Conservation (phyloP, 2,888 invertebrate genomes). For the Drosophila paranaensis region DNA sequence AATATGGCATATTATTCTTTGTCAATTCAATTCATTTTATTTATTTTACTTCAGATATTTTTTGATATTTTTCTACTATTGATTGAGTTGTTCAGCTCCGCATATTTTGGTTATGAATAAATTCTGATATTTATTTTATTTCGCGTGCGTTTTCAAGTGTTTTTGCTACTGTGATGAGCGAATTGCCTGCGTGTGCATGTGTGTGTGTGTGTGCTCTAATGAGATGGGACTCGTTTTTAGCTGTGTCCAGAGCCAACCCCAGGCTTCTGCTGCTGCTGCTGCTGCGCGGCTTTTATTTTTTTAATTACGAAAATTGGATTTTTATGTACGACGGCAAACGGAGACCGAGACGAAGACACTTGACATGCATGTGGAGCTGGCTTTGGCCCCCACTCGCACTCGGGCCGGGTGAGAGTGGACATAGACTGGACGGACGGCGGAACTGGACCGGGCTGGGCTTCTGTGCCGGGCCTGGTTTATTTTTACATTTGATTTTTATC, state of each 20-base stretch:
- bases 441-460: constrained; percentile 3
- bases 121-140: constrained; percentile 35
- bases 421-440: constrained; percentile 27
- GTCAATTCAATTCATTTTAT: constrained; percentile 51
- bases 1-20: background rate
- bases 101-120: constrained; percentile 34
- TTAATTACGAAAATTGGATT: constrained; percentile 81
- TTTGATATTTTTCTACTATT: constrained; percentile 12
- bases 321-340: constrained; percentile 63
- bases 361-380: constrained; percentile 72
- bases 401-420: constrained; percentile 25
- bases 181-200: constrained; percentile 1
- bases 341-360: constrained; percentile 62
- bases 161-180: constrained; percentile 64
- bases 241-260: constrained; percentile 45
- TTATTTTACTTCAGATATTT: constrained; percentile 41
- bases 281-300: constrained; percentile 63
- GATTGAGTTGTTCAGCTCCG: constrained; percentile 25
- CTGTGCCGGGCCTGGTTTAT: constrained; percentile 34
- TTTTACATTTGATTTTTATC: constrained; percentile 59
- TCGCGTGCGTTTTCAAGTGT: constrained; percentile 53
- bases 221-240: constrained; percentile 68
- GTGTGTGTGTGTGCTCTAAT: constrained; percentile 55
- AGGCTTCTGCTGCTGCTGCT: constrained; percentile 15
- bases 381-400: constrained; percentile 37